Percentiles rank a stretch among this genome's conserved stretches.
Evolutionary conservation across 2,888 invertebrate species (phyloP).

Genomic region (Melolontha melolontha): DNA sequence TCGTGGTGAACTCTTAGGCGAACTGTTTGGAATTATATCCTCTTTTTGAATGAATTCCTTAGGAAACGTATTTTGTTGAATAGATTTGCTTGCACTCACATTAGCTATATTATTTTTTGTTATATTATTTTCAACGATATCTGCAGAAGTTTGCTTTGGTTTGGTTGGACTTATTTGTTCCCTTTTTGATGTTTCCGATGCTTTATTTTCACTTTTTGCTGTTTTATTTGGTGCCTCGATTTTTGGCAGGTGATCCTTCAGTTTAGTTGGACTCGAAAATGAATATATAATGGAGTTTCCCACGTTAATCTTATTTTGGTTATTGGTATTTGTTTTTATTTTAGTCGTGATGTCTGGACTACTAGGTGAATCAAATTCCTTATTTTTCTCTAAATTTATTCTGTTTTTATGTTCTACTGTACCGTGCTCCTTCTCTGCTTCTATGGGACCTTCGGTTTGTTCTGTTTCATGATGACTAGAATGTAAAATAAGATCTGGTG

Average conservation of each 20-base stretch:
- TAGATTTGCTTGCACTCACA: too few relatives aligned
- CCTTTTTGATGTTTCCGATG: background rate
- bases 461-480: slow-evolving; percentile 55
- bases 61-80: too few relatives aligned
- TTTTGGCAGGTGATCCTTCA: slow-evolving; percentile 60
- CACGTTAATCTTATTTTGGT: slow-evolving; percentile 71
- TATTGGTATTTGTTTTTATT: slow-evolving; percentile 49
- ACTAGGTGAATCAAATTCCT: background rate
- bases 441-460: slow-evolving; percentile 44
- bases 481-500: slow-evolving; percentile 67
- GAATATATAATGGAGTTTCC: slow-evolving; percentile 75
- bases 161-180: slow-evolving; percentile 7
- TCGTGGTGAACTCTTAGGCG: background rate
- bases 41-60: background rate
- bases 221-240: slow-evolving; percentile 39
- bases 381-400: slow-evolving; percentile 34
- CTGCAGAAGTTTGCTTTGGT: too few relatives aligned
- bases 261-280: slow-evolving; percentile 65
- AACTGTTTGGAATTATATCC: too few relatives aligned
- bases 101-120: too few relatives aligned
- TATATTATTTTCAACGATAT: too few relatives aligned
- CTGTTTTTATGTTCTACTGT: slow-evolving; percentile 43
- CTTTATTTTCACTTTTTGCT: slow-evolving; percentile 3
- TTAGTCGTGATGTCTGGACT: slow-evolving; percentile 34
- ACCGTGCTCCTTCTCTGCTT: slow-evolving; percentile 48